Base-by-base conservation (phyloP, 2,888 invertebrate genomes). In the Cephus nigrinus region DNA sequence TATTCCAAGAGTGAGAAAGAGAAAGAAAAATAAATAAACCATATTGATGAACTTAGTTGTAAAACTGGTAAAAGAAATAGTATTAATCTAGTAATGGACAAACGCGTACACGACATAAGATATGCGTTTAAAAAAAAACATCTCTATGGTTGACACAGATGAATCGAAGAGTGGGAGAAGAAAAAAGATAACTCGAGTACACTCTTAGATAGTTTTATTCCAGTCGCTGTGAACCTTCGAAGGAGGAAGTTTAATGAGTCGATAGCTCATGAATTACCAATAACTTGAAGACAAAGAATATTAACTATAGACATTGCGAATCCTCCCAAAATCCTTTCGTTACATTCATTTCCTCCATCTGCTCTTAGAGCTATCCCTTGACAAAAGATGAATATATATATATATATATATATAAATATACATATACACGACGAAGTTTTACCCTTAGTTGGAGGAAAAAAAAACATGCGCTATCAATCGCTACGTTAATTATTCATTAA, bases 131-230 rank as follows among this genome's bases (percentile, higher is more conserved):
- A 40, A 15, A 15, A 15, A 3, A 40, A 40, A 40, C 40, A 40
- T 40, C 40, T 15, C 40, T 40, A 5, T 40, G 40, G 40, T 40
- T 0, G 15, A 40, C 15, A 40, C 4, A 40, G 15, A 40, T 40
- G 4, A 40, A 40, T 5, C 40, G 40, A 40, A 40, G 40, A 40
- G 40, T 2, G 40, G 12, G 15, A 15, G 15, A 40, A 40, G 40
- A 40, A 40, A 40, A 15, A 40, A 5, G 15, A 40, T 40, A 40
- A 40, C 40, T 40, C 40, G 40, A 40, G 40, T 15, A 40, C 40
- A 40, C 40, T 15, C 4, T 15, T 87, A 86, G 85, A 87, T 87
- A 84, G 84, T 86, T 88, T 87, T 86, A 85, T 86, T 86, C 83
- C 85, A 84, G 81, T 86, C 82, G 78, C 81, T 77, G 77, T 78